A percentile compares a stretch with the other conserved stretches of the same genome.
phyloP scores from a whole-genome alignment of 2,797 vertebrate species.

The Podarcis lilfordi region DNA sequence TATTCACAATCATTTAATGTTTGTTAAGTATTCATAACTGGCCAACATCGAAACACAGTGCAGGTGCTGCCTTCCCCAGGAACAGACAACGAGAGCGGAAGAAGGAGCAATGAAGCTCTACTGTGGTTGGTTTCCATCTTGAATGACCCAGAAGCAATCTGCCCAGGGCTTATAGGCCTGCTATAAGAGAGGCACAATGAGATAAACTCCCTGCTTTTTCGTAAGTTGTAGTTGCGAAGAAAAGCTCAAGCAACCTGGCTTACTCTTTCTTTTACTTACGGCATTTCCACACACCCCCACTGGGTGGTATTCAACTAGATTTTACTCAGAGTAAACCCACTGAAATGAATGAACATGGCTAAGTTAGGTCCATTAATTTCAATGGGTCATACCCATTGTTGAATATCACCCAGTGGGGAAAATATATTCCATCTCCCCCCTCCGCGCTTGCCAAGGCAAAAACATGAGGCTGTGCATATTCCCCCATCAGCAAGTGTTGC shows the following conservation, averaged over 20 bases:
- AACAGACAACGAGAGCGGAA: neutral
- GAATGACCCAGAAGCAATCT: neutral
- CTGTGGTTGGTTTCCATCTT: neutral
- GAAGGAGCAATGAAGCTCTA: neutral
- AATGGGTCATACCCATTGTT: no score
- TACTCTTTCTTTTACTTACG: neutral
- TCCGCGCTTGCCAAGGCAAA: neutral
- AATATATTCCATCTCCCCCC: neutral
- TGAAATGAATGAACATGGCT: no score
- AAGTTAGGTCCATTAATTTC: no score
- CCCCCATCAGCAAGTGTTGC: neutral
- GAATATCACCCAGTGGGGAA: neutral
- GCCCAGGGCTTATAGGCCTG: neutral
- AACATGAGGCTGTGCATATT: neutral
- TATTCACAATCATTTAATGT: neutral
- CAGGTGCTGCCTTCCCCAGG: neutral
- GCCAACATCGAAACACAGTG: neutral
- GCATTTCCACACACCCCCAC: no score
- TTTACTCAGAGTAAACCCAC: no score
- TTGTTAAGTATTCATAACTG: neutral
- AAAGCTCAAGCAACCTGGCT: neutral
- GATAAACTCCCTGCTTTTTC: neutral
- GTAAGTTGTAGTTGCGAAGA: neutral
- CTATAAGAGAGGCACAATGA: neutral
- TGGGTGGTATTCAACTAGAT: no score